These are phyloP conservation scores for Mola mola DNA, from an alignment of 2,113 vertebrate species.

Conservation along the genomic window DNA sequence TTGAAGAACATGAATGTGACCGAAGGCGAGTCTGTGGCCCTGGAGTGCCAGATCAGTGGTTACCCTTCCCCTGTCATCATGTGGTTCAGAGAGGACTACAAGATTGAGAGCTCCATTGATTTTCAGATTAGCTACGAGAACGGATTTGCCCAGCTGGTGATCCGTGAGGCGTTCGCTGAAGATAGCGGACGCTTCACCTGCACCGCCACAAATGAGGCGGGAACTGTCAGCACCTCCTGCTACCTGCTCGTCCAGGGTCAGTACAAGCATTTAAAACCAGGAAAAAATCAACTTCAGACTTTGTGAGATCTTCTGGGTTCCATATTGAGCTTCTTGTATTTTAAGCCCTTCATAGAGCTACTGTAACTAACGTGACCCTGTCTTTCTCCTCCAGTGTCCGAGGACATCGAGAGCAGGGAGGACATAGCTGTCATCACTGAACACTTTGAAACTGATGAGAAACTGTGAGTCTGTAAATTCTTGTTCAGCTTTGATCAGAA, in stretches of 20 bases:
- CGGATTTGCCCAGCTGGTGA: conserved; percentile 86
- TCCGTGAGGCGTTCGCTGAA: conserved; percentile 97
- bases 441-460: conserved; percentile 75
- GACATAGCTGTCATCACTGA: conserved; percentile 66
- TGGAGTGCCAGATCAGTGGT: conserved; percentile 93
- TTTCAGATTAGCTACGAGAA: conserved; percentile 92
- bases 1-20: conserved; percentile 91
- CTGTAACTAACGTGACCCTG: no score
- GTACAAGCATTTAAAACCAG: no score
- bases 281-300: no score
- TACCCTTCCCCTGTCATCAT: conserved; percentile 88
- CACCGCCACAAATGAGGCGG: conserved; percentile 93
- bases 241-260: conserved; percentile 91
- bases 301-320: no score
- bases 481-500: neutral
- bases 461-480: conserved; percentile 89
- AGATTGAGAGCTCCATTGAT: conserved; percentile 95
- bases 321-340: no score
- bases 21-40: conserved; percentile 93
- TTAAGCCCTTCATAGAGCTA: no score
- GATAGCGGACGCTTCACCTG: conserved; percentile 98
- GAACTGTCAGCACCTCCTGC: conserved; percentile 93
- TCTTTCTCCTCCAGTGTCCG: conserved; percentile 84
- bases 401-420: conserved; percentile 93
- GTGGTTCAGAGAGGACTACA: conserved; percentile 98